Base-by-base conservation (phyloP, 37 sponge, comb jelly and placozoan species). In the Haliclona indistincta region DNA sequence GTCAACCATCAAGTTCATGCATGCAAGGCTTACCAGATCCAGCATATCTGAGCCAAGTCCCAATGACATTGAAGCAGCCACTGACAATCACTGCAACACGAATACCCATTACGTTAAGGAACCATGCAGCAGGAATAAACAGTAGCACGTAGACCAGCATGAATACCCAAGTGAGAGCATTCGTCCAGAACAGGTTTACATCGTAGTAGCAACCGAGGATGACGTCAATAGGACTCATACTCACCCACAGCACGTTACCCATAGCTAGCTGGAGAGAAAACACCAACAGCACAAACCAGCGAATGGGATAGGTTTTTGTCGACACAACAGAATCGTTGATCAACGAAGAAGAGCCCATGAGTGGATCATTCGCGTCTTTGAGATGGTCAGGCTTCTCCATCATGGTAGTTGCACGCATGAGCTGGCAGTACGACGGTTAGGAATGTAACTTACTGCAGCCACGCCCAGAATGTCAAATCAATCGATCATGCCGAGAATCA, bases 151-250 rank as follows among this genome's bases (percentile, higher is more conserved):
- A 86, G 15, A 37, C 35, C 17, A 74, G 29, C 55, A 78, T 54
- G 61, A 64, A 79, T n/a, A 67, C 32, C 4, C 35, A 54, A 52
- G 80, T 49, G 49, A 79, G 53, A 0, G 70, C 33, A 55, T 86
- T 86, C 34, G 72, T 28, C 65, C 70, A 64, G 42, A 71, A 43
- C 36, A 38, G 20, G 1, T 72, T 37, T 1, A 73, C 58, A 35
- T 45, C 41, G 63, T 86, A 86, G 42, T 86, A 86, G 75, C 86
- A 84, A 28, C 13, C 44, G 20, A 74, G 54, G 38, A 76, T 63
- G 71, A 76, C 56, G 4, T 74, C 81, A 37, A 86, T 70, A 22
- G 86, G 70, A 3, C 66, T 55, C 13, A 67, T 33, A 20, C 32
- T 52, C 15, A 78, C 25, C 86, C 86, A 86, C 25, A 68, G 33